Conservation (phyloP, 2,888 invertebrate species). For the Hemithea aestivaria region DNA sequence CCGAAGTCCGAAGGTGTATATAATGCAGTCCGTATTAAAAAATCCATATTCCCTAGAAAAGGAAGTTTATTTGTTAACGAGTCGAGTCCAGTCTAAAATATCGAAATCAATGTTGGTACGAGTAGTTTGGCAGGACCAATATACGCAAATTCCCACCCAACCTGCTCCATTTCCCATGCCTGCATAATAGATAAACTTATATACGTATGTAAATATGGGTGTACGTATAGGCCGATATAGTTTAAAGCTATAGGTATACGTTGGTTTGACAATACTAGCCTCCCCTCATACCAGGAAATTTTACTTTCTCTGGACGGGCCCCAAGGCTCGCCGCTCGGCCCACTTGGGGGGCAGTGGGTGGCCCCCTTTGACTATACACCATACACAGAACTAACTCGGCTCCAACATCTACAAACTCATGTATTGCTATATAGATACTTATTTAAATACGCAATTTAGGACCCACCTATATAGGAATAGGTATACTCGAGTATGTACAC, state of each 20-base stretch:
- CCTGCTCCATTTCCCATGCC: slow-evolving; percentile 72
- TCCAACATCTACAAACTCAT: slow-evolving; percentile 71
- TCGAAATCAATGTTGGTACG: slow-evolving; percentile 49
- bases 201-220: slow-evolving; percentile 75
- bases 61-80: no score
- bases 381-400: slow-evolving; percentile 74
- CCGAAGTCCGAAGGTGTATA: no score
- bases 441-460: slow-evolving; percentile 74
- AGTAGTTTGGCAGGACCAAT: slow-evolving; percentile 50
- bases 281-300: slow-evolving; percentile 77
- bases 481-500: slow-evolving; percentile 23
- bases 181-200: slow-evolving; percentile 77
- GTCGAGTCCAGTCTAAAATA: slow-evolving; percentile 12
- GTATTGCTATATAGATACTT: slow-evolving; percentile 62
- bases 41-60: no score
- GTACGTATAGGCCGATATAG: slow-evolving; percentile 68
- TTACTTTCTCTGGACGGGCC: slow-evolving; percentile 78
- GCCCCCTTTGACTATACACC: slow-evolving; percentile 64
- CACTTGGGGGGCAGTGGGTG: slow-evolving; percentile 36
- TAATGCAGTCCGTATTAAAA: no score
- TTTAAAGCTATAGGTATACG: slow-evolving; percentile 77
- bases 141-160: slow-evolving; percentile 62
- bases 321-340: slow-evolving; percentile 56
- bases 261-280: slow-evolving; percentile 77
- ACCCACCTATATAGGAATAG: slow-evolving; percentile 39